A percentile compares a stretch with the other conserved stretches of the same genome.
Conservation (phyloP, 1,140 invertebrate genomes). For the Drosophila leontia region DNA sequence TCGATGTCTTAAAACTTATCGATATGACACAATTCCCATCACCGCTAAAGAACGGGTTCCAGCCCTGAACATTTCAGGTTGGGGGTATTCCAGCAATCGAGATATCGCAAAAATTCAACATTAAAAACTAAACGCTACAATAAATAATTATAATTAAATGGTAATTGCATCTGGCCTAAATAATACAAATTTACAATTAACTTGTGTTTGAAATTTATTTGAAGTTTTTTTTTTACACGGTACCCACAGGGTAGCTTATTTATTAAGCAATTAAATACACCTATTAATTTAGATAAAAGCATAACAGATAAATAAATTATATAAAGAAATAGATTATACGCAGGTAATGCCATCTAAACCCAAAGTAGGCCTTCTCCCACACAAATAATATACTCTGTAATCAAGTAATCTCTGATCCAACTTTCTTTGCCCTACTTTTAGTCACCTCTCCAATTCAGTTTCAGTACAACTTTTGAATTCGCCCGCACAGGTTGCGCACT, state of each 20-base stretch:
- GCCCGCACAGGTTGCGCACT: constrained; percentile 13
- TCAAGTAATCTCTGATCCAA: neutral
- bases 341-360: neutral
- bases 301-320: too few relatives aligned
- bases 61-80: neutral
- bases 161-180: neutral
- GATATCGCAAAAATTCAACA: neutral
- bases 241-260: too few relatives aligned
- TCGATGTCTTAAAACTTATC: neutral
- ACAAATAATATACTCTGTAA: neutral
- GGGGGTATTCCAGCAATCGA: neutral
- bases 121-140: neutral
- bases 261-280: too few relatives aligned
- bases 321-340: too few relatives aligned
- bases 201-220: too few relatives aligned
- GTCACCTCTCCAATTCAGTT: neutral
- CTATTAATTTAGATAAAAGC: too few relatives aligned
- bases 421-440: neutral
- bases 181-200: too few relatives aligned
- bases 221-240: too few relatives aligned
- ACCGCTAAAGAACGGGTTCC: neutral
- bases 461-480: constrained; percentile 29
- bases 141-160: neutral
- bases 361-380: neutral
- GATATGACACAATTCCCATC: neutral